phyloP scores from a whole-genome alignment of 2,797 vertebrate species.

The Enoplosus armatus region DNA sequence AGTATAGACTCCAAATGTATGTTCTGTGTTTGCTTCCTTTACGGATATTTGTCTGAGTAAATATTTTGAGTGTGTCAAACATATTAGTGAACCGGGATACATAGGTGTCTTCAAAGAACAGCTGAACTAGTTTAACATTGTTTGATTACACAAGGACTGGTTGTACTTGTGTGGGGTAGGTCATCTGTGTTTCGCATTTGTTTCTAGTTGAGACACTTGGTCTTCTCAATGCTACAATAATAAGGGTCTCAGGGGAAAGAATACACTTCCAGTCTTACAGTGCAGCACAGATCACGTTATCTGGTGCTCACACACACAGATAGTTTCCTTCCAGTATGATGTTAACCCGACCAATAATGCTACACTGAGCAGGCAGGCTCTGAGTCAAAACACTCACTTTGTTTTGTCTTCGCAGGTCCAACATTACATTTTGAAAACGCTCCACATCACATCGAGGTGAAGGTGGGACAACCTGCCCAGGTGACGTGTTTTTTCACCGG shows the following conservation, averaged over 20 bases:
- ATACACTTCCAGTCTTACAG: neutral
- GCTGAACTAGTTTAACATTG: slow-evolving; percentile 13
- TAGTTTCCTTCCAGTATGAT: slow-evolving; percentile 46
- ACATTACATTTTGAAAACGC: slow-evolving; percentile 77
- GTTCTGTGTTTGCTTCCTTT: slow-evolving; percentile 4
- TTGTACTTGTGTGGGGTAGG: slow-evolving; percentile 25
- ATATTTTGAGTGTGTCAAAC: neutral
- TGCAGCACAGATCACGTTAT: slow-evolving; percentile 34
- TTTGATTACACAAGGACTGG: slow-evolving; percentile 45
- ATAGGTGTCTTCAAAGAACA: neutral
- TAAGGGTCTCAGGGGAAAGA: slow-evolving; percentile 21
- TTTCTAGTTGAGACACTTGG: slow-evolving; percentile 51
- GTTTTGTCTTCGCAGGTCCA: slow-evolving; percentile 63
- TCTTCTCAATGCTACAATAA: slow-evolving; percentile 40
- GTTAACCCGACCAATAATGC: neutral
- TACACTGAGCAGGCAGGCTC: neutral
- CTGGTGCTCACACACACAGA: slow-evolving; percentile 32
- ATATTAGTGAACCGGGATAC: neutral
- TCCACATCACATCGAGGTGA: slow-evolving; percentile 77
- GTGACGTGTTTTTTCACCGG: slow-evolving; percentile 81
- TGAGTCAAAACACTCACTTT: slow-evolving; percentile 13
- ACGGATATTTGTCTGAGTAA: slow-evolving; percentile 22
- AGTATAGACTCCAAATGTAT: neutral
- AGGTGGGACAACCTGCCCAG: slow-evolving; percentile 71
- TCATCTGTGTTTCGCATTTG: slow-evolving; percentile 51